These are phyloP conservation scores for Zaprionus lachaisei DNA, from an alignment of 1,140 invertebrate genomes.

Conservation along the genomic window DNA sequence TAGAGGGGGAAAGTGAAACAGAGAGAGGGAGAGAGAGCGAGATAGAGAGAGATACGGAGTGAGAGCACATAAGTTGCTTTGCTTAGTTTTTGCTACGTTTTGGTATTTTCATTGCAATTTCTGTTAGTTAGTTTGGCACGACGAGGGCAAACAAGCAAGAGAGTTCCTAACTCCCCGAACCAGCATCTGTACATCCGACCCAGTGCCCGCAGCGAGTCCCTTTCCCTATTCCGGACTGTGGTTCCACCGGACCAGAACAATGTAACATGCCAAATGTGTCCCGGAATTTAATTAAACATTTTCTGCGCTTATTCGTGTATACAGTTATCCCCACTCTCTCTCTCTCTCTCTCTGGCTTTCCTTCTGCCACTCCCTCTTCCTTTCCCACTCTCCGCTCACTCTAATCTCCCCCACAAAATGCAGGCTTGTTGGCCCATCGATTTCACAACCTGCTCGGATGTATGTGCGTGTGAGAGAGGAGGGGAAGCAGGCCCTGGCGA, in stretches of 20 bases:
- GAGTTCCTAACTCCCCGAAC: neutral
- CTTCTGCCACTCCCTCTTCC: slow-evolving; percentile 5
- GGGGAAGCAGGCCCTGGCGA: slow-evolving; percentile 35
- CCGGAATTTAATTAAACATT: slow-evolving; percentile 82
- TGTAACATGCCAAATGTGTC: slow-evolving; percentile 82
- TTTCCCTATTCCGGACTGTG: slow-evolving; percentile 50
- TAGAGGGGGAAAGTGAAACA: neutral
- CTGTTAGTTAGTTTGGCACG: slow-evolving; percentile 61
- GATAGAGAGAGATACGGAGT: neutral
- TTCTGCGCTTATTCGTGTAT: slow-evolving; percentile 80
- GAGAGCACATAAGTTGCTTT: slow-evolving; percentile 77
- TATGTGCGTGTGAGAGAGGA: neutral
- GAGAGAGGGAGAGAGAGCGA: neutral
- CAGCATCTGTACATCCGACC: neutral
- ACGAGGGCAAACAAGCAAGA: slow-evolving; percentile 32
- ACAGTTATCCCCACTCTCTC: slow-evolving; percentile 37
- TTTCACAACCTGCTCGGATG: slow-evolving; percentile 34
- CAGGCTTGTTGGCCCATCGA: slow-evolving; percentile 62
- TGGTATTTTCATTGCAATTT: slow-evolving; percentile 80
- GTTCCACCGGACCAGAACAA: slow-evolving; percentile 58
- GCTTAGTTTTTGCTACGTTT: slow-evolving; percentile 77
- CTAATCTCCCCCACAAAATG: slow-evolving; percentile 16
- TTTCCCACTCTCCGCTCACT: slow-evolving; percentile 5
- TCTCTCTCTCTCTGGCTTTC: neutral
- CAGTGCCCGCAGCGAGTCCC: neutral